Evolutionary conservation across 2,113 vertebrate genomes (phyloP).

Genomic region (Solenodon paradoxus): DNA sequence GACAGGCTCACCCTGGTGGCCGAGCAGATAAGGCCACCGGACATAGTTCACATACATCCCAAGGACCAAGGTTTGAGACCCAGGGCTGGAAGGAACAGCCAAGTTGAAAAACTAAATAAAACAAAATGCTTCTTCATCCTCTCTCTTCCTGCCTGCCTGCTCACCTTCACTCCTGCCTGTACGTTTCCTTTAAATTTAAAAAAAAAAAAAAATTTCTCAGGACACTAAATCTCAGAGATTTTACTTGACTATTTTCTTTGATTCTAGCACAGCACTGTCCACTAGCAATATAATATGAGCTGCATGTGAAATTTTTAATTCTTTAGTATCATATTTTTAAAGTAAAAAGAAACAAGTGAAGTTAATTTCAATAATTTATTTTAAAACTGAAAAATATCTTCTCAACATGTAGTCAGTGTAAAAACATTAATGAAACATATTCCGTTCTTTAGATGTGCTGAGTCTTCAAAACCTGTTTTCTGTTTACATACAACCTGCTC

Average conservation of each 20-base stretch:
- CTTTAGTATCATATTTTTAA: not conserved
- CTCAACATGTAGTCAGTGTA: not conserved
- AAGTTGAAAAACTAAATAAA: too few species aligned
- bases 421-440: not conserved
- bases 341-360: not conserved
- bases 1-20: too few species aligned
- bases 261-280: not conserved
- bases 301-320: not conserved
- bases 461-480: not conserved
- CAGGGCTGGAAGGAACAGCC: too few species aligned
- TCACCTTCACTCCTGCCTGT: too few species aligned
- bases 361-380: not conserved
- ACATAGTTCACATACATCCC: too few species aligned
- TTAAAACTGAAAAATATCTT: not conserved
- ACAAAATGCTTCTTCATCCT: too few species aligned
- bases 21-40: too few species aligned
- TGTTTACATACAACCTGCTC: not conserved
- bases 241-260: not conserved
- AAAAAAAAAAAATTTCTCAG: too few species aligned
- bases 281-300: not conserved
- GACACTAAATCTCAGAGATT: not conserved
- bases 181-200: too few species aligned
- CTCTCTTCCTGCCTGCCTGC: too few species aligned
- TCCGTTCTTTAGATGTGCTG: not conserved
- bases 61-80: too few species aligned